Conservation (phyloP, 2,113 vertebrate genomes). For the Pholis gunnellus region DNA sequence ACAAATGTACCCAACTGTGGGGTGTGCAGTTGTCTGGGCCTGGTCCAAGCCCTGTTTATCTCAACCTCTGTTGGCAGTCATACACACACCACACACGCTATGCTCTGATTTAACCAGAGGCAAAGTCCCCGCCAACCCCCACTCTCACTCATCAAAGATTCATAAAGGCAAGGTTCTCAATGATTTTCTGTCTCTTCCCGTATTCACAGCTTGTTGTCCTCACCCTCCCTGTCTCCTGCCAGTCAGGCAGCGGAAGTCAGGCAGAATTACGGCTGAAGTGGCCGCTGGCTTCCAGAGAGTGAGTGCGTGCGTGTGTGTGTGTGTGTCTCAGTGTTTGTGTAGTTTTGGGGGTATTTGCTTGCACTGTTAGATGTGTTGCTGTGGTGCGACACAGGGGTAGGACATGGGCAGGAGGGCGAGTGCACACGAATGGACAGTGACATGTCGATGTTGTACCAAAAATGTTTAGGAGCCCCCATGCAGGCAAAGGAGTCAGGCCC, state of each 20-base stretch:
- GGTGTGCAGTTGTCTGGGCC: conserved; percentile 87
- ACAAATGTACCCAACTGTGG: conserved; percentile 90
- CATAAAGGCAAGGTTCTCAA: conserved; percentile 96
- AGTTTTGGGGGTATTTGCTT: conserved; percentile 57
- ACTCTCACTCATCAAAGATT: conserved; percentile 95
- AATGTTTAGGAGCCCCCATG: conserved; percentile 63
- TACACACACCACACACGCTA: conserved; percentile 88
- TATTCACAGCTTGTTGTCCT: conserved; percentile 97
- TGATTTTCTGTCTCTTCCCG: conserved; percentile 99
- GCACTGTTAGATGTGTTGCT: conserved; percentile 38
- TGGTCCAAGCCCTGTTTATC: conserved; percentile 91
- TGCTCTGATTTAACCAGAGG: conserved; percentile 96
- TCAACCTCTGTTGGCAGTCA: conserved; percentile 96
- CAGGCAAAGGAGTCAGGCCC: conserved; percentile 29
- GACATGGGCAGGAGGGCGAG: conserved; percentile 62
- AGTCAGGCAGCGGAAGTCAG: conserved; percentile 92
- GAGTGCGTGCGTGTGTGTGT: conserved; percentile 4
- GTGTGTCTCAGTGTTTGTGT: conserved; percentile 26
- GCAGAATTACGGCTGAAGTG: conserved; percentile 91
- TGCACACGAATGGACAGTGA: conserved; percentile 76
- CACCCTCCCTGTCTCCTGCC: conserved; percentile 88
- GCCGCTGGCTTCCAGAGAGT: conserved; percentile 76
- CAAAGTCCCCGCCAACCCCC: conserved; percentile 84
- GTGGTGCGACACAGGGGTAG: conserved; percentile 20
- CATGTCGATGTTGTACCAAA: conserved; percentile 74